Percentiles rank a stretch among this genome's conserved stretches.
phyloP scores from a whole-genome alignment of 2,888 invertebrate species.

The Lochmaea crataegi region DNA sequence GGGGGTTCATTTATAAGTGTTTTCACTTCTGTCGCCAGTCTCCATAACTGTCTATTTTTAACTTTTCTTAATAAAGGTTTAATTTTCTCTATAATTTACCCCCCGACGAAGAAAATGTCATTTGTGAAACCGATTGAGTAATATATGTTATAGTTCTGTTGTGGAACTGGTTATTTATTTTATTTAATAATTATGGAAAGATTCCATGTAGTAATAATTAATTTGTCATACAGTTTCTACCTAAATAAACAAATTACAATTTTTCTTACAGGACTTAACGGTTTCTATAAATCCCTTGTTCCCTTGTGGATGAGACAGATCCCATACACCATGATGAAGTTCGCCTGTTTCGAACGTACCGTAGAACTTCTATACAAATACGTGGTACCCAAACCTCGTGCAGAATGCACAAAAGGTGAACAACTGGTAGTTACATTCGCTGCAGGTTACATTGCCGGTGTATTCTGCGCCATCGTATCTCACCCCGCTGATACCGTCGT shows the following conservation, averaged over 20 bases:
- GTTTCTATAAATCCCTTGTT: constrained; percentile 91
- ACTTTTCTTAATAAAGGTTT: too few species aligned
- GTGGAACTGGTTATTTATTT: too few species aligned
- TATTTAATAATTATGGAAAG: too few species aligned
- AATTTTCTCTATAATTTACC: too few species aligned
- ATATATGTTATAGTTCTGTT: too few species aligned
- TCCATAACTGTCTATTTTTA: too few species aligned
- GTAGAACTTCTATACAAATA: constrained; percentile 88
- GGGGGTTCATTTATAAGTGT: too few species aligned
- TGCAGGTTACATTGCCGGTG: constrained; percentile 96
- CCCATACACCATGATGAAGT: constrained; percentile 99
- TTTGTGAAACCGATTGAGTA: too few species aligned
- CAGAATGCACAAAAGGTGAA: constrained; percentile 91
- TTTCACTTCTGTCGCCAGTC: too few species aligned
- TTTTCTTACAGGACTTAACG: constrained; percentile 70
- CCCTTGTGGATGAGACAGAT: constrained; percentile 99
- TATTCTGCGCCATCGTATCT: constrained; percentile 98
- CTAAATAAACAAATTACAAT: not conserved
- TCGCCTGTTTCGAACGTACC: constrained; percentile 98
- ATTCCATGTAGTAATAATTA: too few species aligned
- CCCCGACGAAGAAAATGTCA: too few species aligned
- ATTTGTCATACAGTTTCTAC: too few species aligned
- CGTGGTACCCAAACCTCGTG: constrained; percentile 95
- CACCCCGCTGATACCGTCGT: constrained; percentile 99
- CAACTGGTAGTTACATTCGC: constrained; percentile 96